Evolutionary conservation across 2,113 vertebrate genomes (phyloP), one percentile per base, ranked within the genome.

Genomic region (Cyprinodon brontotheroides): DNA sequence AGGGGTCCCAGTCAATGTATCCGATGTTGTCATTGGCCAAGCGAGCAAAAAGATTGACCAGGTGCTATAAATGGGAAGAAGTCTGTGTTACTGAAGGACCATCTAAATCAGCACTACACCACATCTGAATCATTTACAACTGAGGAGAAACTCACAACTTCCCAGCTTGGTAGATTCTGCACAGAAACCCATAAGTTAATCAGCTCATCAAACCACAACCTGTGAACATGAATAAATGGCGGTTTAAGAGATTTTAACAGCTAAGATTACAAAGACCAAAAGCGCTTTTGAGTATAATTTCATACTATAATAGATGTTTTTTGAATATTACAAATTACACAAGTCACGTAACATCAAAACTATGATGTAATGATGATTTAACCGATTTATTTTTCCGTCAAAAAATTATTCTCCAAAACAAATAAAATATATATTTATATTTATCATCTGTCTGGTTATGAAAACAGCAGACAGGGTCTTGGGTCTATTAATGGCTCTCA

Each of bases 81-180:
- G 4, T n/a, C 61, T 70, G 79, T 63, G 72, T 89, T 72, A 83
- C 1, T 72, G 48, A 73, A 41, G 22, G 20, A 78, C 50, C 13
- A 62, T 12, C 60, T 10, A 68, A 67, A 64, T 41, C 48, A 38
- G 3, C 2, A 66, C 37, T 1, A 0, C 7, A 48, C n/a, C 10
- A 29, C 11, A 74, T 37, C 62, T 0, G 2, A 12, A 50, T 11
- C 11, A 38, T 50, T 68, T 62, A 10, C n/a, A 67, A 1, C 66
- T 59, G 65, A 38, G 4, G 2, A 80, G 47, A 3, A 84, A 95
- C 97, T 95, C 81, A 99, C 98, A 94, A 96, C 94, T 93, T 99
- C 98, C 98, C 98, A 99, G 48, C 96, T 96, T 63, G 98, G 98
- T 83, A 99, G 96, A 93, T 99, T 99, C 89, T 99, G 98, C 83